These are phyloP conservation scores for Hoplodrina ambigua DNA, from an alignment of 2,888 invertebrate species.

Conservation along the genomic window DNA sequence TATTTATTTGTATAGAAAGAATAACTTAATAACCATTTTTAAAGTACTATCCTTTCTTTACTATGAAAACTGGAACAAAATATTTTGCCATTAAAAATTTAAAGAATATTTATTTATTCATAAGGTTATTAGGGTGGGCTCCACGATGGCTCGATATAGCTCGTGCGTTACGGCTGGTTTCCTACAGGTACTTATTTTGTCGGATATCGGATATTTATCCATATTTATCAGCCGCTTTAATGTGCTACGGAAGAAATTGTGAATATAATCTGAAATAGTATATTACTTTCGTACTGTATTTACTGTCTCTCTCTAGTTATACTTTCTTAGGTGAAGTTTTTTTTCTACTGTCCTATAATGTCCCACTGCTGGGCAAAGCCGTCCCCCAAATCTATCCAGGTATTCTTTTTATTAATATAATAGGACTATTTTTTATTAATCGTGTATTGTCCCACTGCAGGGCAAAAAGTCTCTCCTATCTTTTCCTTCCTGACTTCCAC, in stretches of 20 bases:
- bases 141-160: conserved; percentile 16
- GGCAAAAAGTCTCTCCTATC: no score
- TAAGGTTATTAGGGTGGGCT: conserved; percentile 27
- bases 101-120: conserved; percentile 43
- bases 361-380: no score
- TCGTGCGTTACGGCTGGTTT: conserved; percentile 35
- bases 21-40: neutral
- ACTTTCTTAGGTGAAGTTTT: no score
- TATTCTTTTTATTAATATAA: no score
- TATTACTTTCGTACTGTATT: neutral
- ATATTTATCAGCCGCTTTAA: conserved; percentile 30
- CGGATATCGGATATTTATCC: conserved; percentile 14
- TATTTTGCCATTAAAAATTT: conserved; percentile 16
- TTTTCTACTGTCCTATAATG: no score
- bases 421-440: no score
- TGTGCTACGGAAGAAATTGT: conserved; percentile 10
- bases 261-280: conserved; percentile 8
- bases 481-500: no score
- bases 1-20: no score
- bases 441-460: no score
- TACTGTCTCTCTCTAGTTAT: neutral
- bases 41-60: neutral
- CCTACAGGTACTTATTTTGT: conserved; percentile 25
- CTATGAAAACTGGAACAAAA: conserved; percentile 9
- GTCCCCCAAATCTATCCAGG: no score